These are phyloP conservation scores for Carapus acus DNA, from an alignment of 2,797 vertebrate genomes.

Conservation along the genomic window DNA sequence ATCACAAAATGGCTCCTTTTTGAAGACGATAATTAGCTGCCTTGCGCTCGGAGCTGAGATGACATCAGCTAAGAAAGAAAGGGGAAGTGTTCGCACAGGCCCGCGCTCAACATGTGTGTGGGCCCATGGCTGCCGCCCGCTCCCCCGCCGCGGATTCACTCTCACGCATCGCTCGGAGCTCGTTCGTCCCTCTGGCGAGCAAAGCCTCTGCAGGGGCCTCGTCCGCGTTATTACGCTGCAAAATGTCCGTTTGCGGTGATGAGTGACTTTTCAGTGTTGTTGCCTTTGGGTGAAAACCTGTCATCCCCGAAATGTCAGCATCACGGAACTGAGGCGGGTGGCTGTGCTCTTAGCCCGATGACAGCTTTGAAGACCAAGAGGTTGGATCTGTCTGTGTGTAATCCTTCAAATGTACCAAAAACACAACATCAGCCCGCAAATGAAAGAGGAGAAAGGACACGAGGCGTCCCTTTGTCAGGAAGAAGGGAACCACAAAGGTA, in stretches of 20 bases:
- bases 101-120: slow-evolving; percentile 22
- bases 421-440: slow-evolving; percentile 22
- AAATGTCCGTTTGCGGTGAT: neutral
- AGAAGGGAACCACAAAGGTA: slow-evolving; percentile 15
- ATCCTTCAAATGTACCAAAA: slow-evolving; percentile 48
- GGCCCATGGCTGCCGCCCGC: slow-evolving; percentile 11
- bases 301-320: slow-evolving; percentile 33
- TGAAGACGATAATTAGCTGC: slow-evolving; percentile 51
- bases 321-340: slow-evolving; percentile 16
- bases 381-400: slow-evolving; percentile 39
- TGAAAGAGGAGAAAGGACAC: slow-evolving; percentile 12
- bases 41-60: slow-evolving; percentile 35
- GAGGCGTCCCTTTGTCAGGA: slow-evolving; percentile 15
- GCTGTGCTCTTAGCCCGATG: slow-evolving; percentile 24
- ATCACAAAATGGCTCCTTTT: slow-evolving; percentile 38
- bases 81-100: slow-evolving; percentile 30
- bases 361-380: slow-evolving; percentile 31
- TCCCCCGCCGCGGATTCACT: slow-evolving; percentile 9
- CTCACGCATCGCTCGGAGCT: slow-evolving; percentile 2
- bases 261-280: slow-evolving; percentile 24
- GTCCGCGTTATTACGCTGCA: slow-evolving; percentile 8
- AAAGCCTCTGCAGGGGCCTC: slow-evolving; percentile 17
- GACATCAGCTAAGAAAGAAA: slow-evolving; percentile 43
- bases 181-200: slow-evolving; percentile 19
- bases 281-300: slow-evolving; percentile 24